Conservation (phyloP, 1,140 invertebrate species). For the Lepidurus couesii region DNA sequence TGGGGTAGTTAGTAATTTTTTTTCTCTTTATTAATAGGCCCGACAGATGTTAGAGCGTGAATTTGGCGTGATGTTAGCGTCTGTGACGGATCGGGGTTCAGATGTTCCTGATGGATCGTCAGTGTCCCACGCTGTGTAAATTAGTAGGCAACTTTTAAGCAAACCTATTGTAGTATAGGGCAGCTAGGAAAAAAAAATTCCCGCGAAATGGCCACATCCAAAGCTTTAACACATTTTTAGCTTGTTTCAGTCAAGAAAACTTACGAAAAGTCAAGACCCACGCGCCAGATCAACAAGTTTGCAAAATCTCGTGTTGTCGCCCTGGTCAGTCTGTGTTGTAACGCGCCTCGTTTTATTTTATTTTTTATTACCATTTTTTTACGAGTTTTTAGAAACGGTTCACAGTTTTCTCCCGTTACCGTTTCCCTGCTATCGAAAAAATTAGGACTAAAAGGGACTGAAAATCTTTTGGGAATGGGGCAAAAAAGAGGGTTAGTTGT, state of each 20-base stretch:
- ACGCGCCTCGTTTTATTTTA: background rate
- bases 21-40: slow-evolving; percentile 53
- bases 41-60: slow-evolving; percentile 83
- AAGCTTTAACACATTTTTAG: slow-evolving; percentile 5
- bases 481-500: background rate
- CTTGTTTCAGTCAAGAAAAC: background rate
- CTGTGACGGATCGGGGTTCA: slow-evolving; percentile 72
- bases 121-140: background rate
- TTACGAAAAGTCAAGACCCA: background rate
- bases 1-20: background rate
- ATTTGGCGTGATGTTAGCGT: slow-evolving; percentile 76
- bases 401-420: background rate
- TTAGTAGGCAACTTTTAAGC: background rate
- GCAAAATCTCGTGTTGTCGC: slow-evolving; percentile 15
- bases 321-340: slow-evolving; percentile 14
- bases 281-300: background rate
- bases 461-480: background rate
- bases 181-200: slow-evolving; percentile 1
- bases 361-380: background rate
- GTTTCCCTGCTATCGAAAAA: background rate
- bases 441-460: background rate
- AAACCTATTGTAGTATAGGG: slow-evolving; percentile 9
- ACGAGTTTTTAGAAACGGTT: background rate
- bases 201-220: background rate
- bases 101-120: slow-evolving; percentile 47